phyloP scores from a whole-genome alignment of 2,888 invertebrate species.

The Neria commutata region DNA sequence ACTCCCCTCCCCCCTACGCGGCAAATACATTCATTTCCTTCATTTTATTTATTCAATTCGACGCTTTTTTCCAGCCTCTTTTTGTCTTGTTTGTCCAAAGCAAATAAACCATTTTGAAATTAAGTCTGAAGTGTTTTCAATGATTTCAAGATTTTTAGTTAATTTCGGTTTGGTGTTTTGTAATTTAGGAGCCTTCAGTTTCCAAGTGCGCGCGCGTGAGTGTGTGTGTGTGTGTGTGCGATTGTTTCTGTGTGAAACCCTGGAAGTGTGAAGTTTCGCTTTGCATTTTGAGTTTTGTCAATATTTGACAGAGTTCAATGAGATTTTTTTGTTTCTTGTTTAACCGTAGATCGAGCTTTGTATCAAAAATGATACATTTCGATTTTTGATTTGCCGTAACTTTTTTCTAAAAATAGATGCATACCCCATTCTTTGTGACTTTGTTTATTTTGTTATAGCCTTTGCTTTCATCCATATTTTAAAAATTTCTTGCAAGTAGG shows the following conservation, averaged over 20 bases:
- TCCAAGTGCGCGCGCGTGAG: background rate
- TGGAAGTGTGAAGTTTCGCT: constrained; percentile 28
- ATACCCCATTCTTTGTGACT: no score
- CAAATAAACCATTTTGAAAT: constrained; percentile 38
- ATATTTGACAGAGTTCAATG: constrained; percentile 31
- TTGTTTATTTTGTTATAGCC: no score
- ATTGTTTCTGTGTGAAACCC: background rate
- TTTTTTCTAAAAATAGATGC: no score
- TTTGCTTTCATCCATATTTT: no score
- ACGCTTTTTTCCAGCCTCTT: background rate
- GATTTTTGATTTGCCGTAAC: no score
- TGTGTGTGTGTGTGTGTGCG: background rate
- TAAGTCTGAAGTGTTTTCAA: constrained; percentile 16
- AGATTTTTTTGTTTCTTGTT: no score
- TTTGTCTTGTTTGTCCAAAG: constrained; percentile 41
- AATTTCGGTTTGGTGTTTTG: constrained; percentile 10
- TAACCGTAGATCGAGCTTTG: no score
- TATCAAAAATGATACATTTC: no score
- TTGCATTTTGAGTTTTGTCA: constrained; percentile 27
- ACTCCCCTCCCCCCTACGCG: background rate
- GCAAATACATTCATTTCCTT: no score
- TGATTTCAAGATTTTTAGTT: constrained; percentile 4
- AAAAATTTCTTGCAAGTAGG: no score
- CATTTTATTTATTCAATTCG: constrained; percentile 4
- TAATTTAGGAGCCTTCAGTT: constrained; percentile 6